A percentile compares a stretch with the other conserved stretches of the same genome.
phyloP scores from a whole-genome alignment of 1,140 invertebrate species.

The Acromyrmex charruanus region DNA sequence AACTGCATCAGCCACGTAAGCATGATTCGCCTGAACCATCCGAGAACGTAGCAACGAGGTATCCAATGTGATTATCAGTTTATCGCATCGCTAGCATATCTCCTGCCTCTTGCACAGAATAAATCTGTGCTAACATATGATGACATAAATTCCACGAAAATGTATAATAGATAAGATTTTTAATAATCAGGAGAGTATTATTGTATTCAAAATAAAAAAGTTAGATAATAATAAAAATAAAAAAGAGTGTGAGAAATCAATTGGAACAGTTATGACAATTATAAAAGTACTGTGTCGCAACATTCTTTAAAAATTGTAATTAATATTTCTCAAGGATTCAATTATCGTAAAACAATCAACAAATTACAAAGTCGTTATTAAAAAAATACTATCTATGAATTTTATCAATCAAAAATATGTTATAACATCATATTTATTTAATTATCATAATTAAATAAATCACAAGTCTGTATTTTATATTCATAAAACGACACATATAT shows the following conservation, averaged over 20 bases:
- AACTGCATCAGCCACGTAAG: slow-evolving; percentile 54
- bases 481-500: neutral
- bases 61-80: slow-evolving; percentile 48
- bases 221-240: neutral
- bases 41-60: slow-evolving; percentile 41
- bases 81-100: slow-evolving; percentile 58
- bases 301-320: neutral
- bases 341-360: neutral
- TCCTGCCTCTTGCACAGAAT: slow-evolving; percentile 8
- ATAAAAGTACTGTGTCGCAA: neutral
- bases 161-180: neutral
- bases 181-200: neutral
- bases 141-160: slow-evolving; percentile 7
- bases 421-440: neutral
- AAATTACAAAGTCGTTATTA: neutral
- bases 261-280: neutral
- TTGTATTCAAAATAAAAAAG: neutral
- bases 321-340: neutral
- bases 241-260: neutral
- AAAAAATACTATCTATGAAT: neutral
- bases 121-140: slow-evolving; percentile 12
- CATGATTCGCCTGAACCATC: slow-evolving; percentile 43
- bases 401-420: slow-evolving; percentile 6
- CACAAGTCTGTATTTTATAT: neutral
- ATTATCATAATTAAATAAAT: neutral